These are phyloP conservation scores for Rhagonycha lutea DNA, from an alignment of 2,888 invertebrate species.

Conservation along the genomic window DNA sequence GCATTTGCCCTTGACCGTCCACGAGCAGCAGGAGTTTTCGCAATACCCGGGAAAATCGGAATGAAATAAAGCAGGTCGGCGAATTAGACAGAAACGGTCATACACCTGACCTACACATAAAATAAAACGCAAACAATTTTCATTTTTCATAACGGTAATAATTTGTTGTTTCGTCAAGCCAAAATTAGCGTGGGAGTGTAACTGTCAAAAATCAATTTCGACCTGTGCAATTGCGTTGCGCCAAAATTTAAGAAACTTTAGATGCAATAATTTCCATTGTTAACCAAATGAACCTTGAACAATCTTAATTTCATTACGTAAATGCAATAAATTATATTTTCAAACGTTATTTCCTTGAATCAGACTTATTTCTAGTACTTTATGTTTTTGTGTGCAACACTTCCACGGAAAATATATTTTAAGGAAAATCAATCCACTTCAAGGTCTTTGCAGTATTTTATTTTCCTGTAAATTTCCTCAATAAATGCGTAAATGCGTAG, in stretches of 20 bases:
- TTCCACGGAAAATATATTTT: constrained; percentile 3
- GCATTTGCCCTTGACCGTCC: constrained; percentile 32
- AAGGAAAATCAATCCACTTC: constrained; percentile 14
- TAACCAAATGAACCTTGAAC: constrained; percentile 10
- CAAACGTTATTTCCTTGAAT: not conserved
- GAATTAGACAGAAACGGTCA: constrained; percentile 9
- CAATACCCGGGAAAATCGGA: constrained; percentile 26
- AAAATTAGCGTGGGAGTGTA: not conserved
- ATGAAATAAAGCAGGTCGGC: constrained; percentile 3
- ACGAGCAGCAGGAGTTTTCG: constrained; percentile 28
- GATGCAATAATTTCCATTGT: constrained; percentile 1
- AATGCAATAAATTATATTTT: constrained; percentile 4
- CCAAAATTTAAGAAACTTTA: not conserved
- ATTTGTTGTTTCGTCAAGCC: not conserved
- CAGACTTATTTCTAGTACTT: not conserved
- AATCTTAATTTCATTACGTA: constrained; percentile 7
- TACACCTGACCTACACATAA: not conserved
- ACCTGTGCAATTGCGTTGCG: not conserved
- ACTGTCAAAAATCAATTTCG: not conserved
- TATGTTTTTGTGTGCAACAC: not conserved
- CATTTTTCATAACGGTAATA: not conserved
- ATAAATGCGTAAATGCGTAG: constrained; percentile 11
- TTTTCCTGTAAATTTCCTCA: not conserved
- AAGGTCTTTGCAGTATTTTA: constrained; percentile 12
- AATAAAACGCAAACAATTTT: not conserved